Conservation (phyloP, 2,888 invertebrate species). For the Parthenolecanium corni region DNA sequence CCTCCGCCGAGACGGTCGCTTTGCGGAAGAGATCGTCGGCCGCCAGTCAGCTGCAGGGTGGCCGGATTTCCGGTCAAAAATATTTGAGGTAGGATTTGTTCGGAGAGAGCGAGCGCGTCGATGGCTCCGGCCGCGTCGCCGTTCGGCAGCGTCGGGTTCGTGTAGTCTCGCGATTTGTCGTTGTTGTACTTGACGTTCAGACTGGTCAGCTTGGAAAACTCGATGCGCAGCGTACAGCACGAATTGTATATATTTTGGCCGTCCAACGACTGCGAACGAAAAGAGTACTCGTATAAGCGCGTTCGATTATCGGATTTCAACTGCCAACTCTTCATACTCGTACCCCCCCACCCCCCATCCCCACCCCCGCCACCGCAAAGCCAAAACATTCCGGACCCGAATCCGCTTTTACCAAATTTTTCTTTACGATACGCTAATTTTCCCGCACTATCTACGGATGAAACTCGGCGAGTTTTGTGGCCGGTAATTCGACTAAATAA, state of each 20-base stretch:
- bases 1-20: conserved; percentile 35
- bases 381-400: no score
- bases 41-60: conserved; percentile 32
- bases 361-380: no score
- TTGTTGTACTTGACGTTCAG: conserved; percentile 99
- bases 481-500: no score
- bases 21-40: conserved; percentile 37
- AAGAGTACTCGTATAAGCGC: neutral
- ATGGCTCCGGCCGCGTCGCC: conserved; percentile 47
- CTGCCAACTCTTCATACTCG: neutral
- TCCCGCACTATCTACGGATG: no score
- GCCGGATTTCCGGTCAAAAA: conserved; percentile 41
- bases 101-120: conserved; percentile 45
- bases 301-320: neutral
- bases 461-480: no score
- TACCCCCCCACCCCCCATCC: neutral
- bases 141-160: conserved; percentile 92
- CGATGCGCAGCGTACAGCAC: conserved; percentile 97
- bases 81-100: conserved; percentile 44
- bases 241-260: conserved; percentile 99
- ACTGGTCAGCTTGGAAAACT: conserved; percentile 96
- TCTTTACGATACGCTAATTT: no score
- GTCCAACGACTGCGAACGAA: conserved; percentile 63
- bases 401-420: no score
- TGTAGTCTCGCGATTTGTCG: conserved; percentile 98